Conservation (phyloP, 2,113 vertebrate genomes). For the Eclectus roratus region DNA sequence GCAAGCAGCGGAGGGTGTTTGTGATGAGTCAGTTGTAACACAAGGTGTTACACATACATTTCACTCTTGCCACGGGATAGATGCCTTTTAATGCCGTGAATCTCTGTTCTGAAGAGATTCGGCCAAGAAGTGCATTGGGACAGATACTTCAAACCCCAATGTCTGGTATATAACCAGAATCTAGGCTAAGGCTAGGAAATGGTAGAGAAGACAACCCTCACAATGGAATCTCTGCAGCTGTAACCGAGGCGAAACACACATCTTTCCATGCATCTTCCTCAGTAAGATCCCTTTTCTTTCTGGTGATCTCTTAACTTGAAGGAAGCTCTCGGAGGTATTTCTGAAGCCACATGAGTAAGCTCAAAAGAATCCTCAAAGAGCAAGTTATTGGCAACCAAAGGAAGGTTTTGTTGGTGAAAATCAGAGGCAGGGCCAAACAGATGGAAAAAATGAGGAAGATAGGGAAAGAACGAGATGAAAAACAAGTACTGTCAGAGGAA, state of each 20-base stretch:
- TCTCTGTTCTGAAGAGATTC: background rate
- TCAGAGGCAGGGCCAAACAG: background rate
- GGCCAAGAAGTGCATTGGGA: background rate
- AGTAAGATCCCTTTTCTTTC: background rate
- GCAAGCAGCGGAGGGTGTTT: background rate
- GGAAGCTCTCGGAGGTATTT: background rate
- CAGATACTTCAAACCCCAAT: background rate
- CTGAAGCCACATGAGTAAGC: background rate
- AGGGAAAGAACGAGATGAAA: background rate
- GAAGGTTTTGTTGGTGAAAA: background rate
- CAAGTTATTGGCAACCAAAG: background rate
- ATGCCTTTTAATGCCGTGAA: background rate
- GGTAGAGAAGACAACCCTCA: background rate
- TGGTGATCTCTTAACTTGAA: background rate
- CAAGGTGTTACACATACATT: background rate
- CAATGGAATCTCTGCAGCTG: background rate
- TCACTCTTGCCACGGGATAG: background rate
- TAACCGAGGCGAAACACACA: background rate
- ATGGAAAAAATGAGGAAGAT: background rate
- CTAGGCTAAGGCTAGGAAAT: background rate
- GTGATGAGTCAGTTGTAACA: background rate
- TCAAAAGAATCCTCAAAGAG: background rate
- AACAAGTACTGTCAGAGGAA: background rate
- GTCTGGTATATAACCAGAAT: background rate
- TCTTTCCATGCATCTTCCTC: background rate